Evolutionary conservation across 2,888 invertebrate genomes (phyloP).

Genomic region (Phania funesta): DNA sequence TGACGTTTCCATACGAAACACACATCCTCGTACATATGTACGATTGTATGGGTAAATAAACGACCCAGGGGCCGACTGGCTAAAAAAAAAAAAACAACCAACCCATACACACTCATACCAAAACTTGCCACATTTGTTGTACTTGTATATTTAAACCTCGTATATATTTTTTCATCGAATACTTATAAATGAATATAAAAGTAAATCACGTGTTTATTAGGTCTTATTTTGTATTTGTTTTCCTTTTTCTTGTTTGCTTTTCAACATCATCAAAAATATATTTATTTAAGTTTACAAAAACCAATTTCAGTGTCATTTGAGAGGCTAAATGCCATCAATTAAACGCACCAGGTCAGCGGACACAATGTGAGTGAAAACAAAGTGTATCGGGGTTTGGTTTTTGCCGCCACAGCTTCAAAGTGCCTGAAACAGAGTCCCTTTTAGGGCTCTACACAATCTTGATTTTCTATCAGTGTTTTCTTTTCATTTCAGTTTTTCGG

Average conservation of each 20-base stretch:
- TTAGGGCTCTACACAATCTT: slow-evolving; percentile 42
- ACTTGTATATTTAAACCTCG: neutral
- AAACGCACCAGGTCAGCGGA: slow-evolving; percentile 45
- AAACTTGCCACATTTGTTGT: slow-evolving; percentile 22
- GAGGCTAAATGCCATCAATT: slow-evolving; percentile 59
- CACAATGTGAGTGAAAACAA: slow-evolving; percentile 32
- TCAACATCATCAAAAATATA: slow-evolving; percentile 6
- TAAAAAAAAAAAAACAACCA: neutral
- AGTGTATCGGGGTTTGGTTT: slow-evolving; percentile 24
- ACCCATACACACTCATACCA: neutral
- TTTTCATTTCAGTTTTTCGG: neutral
- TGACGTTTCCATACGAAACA: slow-evolving; percentile 54
- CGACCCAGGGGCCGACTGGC: neutral
- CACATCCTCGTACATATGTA: neutral
- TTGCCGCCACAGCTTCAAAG: slow-evolving; percentile 53
- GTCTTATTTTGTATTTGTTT: slow-evolving; percentile 70
- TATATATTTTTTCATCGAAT: slow-evolving; percentile 20
- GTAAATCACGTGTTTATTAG: slow-evolving; percentile 79
- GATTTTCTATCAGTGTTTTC: slow-evolving; percentile 31
- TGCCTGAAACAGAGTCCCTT: slow-evolving; percentile 27
- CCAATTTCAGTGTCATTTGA: slow-evolving; percentile 49
- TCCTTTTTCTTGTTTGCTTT: slow-evolving; percentile 51
- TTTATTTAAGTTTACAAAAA: neutral
- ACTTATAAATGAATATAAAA: slow-evolving; percentile 66
- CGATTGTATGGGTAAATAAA: neutral